Base-by-base conservation (phyloP, 2,888 invertebrate genomes). In the Cremastobaeus sp. region DNA sequence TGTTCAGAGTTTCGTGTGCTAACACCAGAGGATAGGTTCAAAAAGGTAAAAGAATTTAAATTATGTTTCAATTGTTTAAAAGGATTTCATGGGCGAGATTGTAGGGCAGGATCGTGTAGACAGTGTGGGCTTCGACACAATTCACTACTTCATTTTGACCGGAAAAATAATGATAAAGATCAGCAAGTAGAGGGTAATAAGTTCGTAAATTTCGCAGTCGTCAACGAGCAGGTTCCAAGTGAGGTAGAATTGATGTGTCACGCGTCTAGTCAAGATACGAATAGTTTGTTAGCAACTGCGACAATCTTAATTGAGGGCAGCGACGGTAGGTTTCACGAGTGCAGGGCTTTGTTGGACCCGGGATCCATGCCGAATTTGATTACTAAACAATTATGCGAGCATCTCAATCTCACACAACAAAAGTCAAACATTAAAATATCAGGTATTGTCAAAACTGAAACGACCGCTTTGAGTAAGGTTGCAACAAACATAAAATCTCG, bases 311-410 rank as follows among this genome's bases (percentile, higher is more conserved):
- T 59, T 3, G 1, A 20, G 3, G 39, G 54, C 28, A 20, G 2
- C 0, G 3, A 17, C 1, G 59, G 41, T 15, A 21, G 20, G 8
- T 3, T 11, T 1, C 59, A 59, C 11, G 59, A 72, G 17, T 65
- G 59, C 43, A 47, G 47, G 48, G 55, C 34, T 41, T 12, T 11
- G 48, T 73, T 15, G 25, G 55, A n/a, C n/a, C n/a, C n/a, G n/a
- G n/a, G n/a, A n/a, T n/a, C n/a, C n/a, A n/a, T n/a, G n/a, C n/a
- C n/a, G n/a, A n/a, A n/a, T n/a, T n/a, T n/a, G n/a, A n/a, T n/a
- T n/a, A n/a, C n/a, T n/a, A n/a, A n/a, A n/a, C n/a, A n/a, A n/a
- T n/a, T n/a, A n/a, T n/a, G n/a, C n/a, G n/a, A n/a, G n/a, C n/a
- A n/a, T n/a, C n/a, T n/a, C n/a, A n/a, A n/a, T n/a, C n/a, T n/a